Conservation (phyloP, 2,113 vertebrate species). For the human (Homo sapiens) region GRCh38 chr5:57820501-57821000, state of each 20-base stretch:
- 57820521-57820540: too few relatives aligned
- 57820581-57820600: too few relatives aligned
- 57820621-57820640: too few relatives aligned
- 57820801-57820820: neutral
- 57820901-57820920: neutral
- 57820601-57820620: too few relatives aligned
- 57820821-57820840: neutral
- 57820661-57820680: too few relatives aligned
- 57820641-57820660: too few relatives aligned
- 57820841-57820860: neutral
- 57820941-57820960: neutral
- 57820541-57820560: too few relatives aligned
- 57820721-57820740: neutral
- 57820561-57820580: too few relatives aligned
- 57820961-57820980: neutral
- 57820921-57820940: neutral
- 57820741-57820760: neutral
- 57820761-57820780: neutral
- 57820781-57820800: neutral
- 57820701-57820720: too few relatives aligned
- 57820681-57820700: too few relatives aligned
- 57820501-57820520: too few relatives aligned
- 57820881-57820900: neutral
- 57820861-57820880: neutral
- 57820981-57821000: neutral